phyloP scores from a whole-genome alignment of 2,888 invertebrate genomes.

The Cynaeus angustus region DNA sequence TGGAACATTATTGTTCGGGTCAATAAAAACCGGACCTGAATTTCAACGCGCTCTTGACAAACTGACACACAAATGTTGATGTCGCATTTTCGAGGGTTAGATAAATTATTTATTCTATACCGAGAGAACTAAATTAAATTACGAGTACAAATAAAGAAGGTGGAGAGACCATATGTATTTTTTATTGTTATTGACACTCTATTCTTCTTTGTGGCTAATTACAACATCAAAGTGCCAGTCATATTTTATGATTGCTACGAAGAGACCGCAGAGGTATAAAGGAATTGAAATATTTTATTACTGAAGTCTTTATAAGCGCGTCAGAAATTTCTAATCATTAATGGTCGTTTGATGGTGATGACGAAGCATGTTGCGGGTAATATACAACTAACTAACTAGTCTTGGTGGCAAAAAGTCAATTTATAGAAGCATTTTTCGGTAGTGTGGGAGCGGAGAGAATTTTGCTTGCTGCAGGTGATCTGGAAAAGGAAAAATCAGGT shows the following conservation, averaged over 20 bases:
- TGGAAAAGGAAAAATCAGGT: too few species aligned
- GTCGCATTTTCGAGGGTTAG: background rate
- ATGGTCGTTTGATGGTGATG: constrained; percentile 8
- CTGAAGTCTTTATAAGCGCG: constrained; percentile 6
- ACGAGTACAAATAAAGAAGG: background rate
- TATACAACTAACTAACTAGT: background rate
- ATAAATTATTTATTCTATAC: background rate
- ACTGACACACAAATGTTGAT: constrained; percentile 29
- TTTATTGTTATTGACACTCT: constrained; percentile 1
- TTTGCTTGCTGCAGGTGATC: background rate
- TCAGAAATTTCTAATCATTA: constrained; percentile 22
- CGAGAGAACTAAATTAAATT: background rate
- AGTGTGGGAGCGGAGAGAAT: background rate
- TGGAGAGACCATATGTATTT: background rate
- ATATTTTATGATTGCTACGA: constrained; percentile 25
- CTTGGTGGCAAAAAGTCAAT: background rate
- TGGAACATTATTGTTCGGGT: constrained; percentile 33
- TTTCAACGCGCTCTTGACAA: constrained; percentile 36
- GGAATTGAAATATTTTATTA: constrained; percentile 37
- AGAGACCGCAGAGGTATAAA: constrained; percentile 11
- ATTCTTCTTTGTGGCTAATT: constrained; percentile 12
- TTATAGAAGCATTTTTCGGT: background rate
- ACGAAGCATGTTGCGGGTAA: constrained; percentile 1
- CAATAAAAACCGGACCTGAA: constrained; percentile 28
- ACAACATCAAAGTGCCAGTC: constrained; percentile 27